A percentile compares a stretch with the other conserved stretches of the same genome.
phyloP scores from a whole-genome alignment of 1,140 invertebrate species.

The Plectrocnemia conspersa region DNA sequence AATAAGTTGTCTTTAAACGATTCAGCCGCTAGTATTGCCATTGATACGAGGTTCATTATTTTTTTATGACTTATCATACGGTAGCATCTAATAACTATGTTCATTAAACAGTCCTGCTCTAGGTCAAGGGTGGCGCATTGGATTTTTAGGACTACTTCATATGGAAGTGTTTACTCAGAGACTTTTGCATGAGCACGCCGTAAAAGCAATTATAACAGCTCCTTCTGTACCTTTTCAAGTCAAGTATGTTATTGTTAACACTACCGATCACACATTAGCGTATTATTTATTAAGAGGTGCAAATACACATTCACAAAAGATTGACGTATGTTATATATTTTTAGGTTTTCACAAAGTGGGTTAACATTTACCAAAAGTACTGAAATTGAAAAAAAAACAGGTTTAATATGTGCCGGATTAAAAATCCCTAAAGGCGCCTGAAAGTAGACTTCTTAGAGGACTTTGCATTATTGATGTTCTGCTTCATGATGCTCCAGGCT shows the following conservation, averaged over 20 bases:
- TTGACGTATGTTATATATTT: no score
- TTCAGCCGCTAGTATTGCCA: constrained; percentile 73
- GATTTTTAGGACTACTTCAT: constrained; percentile 91
- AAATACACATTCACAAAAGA: no score
- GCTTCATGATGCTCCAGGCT: no score
- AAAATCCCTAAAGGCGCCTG: no score
- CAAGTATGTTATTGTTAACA: constrained; percentile 58
- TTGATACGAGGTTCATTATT: constrained; percentile 70
- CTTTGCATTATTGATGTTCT: no score
- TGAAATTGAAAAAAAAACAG: no score
- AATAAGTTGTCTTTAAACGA: constrained; percentile 93
- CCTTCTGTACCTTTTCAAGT: constrained; percentile 95
- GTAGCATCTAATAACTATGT: background rate
- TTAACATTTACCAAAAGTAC: no score
- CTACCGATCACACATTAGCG: no score
- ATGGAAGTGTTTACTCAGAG: constrained; percentile 95
- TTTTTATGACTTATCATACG: background rate
- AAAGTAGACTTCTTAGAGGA: no score
- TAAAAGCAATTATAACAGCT: constrained; percentile 84
- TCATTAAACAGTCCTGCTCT: constrained; percentile 70
- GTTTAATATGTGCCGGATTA: no score
- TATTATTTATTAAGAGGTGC: no score
- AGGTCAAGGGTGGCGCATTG: constrained; percentile 89
- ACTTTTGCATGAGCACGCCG: constrained; percentile 88
- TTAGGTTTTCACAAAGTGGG: no score